Base-by-base conservation (phyloP, 2,113 vertebrate genomes). In the Sprattus sprattus region DNA sequence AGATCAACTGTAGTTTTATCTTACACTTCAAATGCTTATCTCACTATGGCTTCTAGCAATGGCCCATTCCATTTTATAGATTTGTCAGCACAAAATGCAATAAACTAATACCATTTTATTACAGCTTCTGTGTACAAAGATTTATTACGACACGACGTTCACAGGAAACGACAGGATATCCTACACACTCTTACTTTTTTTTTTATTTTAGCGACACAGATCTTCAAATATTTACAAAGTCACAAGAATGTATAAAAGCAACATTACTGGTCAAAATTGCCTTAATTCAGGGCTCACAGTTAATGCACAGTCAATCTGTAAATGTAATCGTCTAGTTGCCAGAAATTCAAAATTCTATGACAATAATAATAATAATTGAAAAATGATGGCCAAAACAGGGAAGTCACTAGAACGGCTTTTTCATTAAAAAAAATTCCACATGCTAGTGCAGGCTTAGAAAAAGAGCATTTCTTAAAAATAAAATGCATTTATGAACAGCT, bases 81-180 rank as follows among this genome's bases (percentile, higher is more conserved):
- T 95, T 96, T 93, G 95, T 98, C 98, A 98, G 97, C 97, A 99
- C 97, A 98, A 98, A 99, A 99, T 98, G 98, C 98, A 99, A 99
- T 99, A 99, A 99, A 96, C 89, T 89, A 94, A 96, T 96, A 97
- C 94, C 95, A 99, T 98, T 99, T 99, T 98, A 98, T 96, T 98
- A 98, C 96, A 96, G 94, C 87, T 92, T 88, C 50, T 81, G 89
- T 92, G 89, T 93, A 90, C 86, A 3, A 87, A 88, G 92, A 89
- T 92, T 94, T 89, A 91, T 93, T 94, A 46, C 13, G n/a, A 7
- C 22, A 32, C n/a, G n/a, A 81, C 78, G 81, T 90, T 88, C 86
- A 89, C 87, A 89, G 88, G 52, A 89, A 82, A 88, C 88, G 71
- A 45, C 86, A 82, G 86, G 44, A 39, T 45, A 22, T 8, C 0